A percentile compares a stretch with the other conserved stretches of the same genome.
Evolutionary conservation across 2,113 vertebrate genomes (phyloP).

Genomic region (Tachysurus vachellii): DNA sequence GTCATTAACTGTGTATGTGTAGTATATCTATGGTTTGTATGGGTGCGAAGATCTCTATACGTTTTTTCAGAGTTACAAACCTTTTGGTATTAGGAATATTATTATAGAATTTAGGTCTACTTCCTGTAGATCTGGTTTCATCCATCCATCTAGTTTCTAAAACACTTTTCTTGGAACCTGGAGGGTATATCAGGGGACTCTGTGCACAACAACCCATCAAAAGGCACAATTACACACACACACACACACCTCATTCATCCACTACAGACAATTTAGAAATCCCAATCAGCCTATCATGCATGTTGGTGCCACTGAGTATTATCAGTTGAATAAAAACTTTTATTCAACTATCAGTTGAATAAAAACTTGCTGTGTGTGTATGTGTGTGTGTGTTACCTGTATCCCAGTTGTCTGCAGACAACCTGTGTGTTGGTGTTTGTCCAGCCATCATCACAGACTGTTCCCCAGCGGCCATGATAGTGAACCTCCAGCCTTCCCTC

Average conservation of each 20-base stretch:
- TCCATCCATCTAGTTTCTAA: background rate
- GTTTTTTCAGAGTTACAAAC: too few species aligned
- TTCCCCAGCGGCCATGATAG: constrained; percentile 87
- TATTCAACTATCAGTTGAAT: background rate
- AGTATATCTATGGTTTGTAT: too few species aligned
- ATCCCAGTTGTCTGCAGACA: constrained; percentile 89
- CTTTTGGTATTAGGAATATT: background rate
- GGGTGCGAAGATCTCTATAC: too few species aligned
- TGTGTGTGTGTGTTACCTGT: constrained; percentile 73
- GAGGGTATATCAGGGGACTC: too few species aligned
- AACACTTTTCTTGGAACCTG: background rate
- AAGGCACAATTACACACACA: too few species aligned
- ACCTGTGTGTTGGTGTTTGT: constrained; percentile 85
- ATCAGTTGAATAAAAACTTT: too few species aligned
- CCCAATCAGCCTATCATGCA: too few species aligned
- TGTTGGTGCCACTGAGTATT: background rate
- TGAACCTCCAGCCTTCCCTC: constrained; percentile 88
- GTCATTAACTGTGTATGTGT: too few species aligned
- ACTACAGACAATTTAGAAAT: too few species aligned
- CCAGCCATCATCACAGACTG: constrained; percentile 91
- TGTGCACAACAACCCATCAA: too few species aligned
- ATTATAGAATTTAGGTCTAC: background rate
- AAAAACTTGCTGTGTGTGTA: background rate
- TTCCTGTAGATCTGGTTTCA: background rate
- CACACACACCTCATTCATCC: too few species aligned